Conservation (phyloP, 2,113 vertebrate species). For the Mungos mungo region DNA sequence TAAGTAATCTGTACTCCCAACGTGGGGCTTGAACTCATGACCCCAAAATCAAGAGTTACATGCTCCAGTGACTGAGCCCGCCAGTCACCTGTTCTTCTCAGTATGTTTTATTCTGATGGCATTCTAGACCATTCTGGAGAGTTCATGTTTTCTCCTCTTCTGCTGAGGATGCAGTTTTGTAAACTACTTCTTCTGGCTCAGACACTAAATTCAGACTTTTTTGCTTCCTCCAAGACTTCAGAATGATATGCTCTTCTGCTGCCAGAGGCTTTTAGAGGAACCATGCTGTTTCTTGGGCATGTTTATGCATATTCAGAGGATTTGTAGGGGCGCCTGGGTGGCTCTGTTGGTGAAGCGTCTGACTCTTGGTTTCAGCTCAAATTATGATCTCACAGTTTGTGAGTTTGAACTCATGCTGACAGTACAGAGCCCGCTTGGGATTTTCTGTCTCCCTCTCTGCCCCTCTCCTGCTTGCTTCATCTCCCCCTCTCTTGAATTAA, state of each 20-base stretch:
- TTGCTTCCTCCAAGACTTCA: slow-evolving; percentile 27
- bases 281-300: background rate
- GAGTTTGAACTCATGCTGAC: too few species aligned
- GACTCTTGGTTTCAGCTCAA: too few species aligned
- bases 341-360: too few species aligned
- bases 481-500: too few species aligned
- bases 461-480: too few species aligned
- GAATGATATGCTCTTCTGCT: slow-evolving; percentile 4
- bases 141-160: background rate
- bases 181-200: slow-evolving; percentile 33
- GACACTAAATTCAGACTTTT: slow-evolving; percentile 9
- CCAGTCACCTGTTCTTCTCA: background rate
- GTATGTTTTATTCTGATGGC: background rate
- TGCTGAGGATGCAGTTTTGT: slow-evolving; percentile 34
- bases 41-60: background rate
- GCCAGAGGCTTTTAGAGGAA: slow-evolving; percentile 32
- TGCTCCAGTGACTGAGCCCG: background rate
- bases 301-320: slow-evolving; percentile 42
- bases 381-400: too few species aligned
- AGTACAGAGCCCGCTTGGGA: too few species aligned
- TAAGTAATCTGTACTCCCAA: background rate
- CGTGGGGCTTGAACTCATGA: background rate
- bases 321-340: too few species aligned
- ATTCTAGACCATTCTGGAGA: slow-evolving; percentile 27
- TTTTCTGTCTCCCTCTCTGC: too few species aligned